A percentile compares a stretch with the other conserved stretches of the same genome.
phyloP scores from a whole-genome alignment of 2,113 vertebrate genomes.

The Miniopterus natalensis region DNA sequence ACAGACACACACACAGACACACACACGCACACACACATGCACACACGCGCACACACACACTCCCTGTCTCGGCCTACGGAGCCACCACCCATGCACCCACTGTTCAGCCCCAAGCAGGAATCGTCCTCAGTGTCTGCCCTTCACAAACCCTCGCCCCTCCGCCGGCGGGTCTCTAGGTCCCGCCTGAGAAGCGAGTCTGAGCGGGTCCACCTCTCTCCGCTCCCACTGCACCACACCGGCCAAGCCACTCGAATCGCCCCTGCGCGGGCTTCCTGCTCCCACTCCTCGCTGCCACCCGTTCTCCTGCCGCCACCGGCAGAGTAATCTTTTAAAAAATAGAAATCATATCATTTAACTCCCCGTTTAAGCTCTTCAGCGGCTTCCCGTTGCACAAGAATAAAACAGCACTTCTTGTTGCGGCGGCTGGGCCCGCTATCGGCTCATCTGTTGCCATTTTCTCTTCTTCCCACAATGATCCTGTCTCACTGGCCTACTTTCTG shows the following conservation, averaged over 20 bases:
- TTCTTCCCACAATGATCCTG: neutral
- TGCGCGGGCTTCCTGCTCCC: neutral
- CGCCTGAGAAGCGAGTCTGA: neutral
- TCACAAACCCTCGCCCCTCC: neutral
- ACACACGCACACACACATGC: neutral
- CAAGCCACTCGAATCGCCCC: neutral
- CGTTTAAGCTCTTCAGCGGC: neutral
- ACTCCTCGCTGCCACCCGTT: neutral
- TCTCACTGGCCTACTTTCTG: neutral
- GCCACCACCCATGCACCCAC: neutral
- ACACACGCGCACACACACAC: neutral
- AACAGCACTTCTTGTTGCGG: neutral
- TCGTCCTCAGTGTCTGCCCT: neutral
- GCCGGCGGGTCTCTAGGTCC: neutral
- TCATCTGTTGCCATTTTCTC: neutral
- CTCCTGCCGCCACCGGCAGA: neutral
- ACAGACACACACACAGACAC: neutral
- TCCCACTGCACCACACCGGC: neutral
- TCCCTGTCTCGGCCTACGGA: neutral
- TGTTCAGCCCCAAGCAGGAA: neutral
- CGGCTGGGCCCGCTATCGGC: neutral
- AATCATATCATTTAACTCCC: neutral
- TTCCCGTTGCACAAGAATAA: neutral
- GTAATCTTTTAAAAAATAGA: slow-evolving; percentile 17
- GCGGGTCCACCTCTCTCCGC: neutral